These are phyloP conservation scores for Theropithecus gelada DNA, from an alignment of 2,113 vertebrate species.

Conservation along the genomic window DNA sequence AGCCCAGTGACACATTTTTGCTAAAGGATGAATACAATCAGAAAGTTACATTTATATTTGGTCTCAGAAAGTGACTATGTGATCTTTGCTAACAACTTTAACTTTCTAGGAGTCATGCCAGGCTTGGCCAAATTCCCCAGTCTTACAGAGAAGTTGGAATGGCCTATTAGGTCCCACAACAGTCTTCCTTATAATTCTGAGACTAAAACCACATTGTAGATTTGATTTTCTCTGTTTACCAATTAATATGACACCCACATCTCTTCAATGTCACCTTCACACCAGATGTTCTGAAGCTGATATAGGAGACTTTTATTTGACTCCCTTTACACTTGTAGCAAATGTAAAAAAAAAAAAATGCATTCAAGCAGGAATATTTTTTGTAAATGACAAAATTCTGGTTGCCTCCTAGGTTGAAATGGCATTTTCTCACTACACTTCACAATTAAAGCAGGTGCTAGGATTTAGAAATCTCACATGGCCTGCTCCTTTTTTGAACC, in stretches of 20 bases:
- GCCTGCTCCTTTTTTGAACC: not conserved
- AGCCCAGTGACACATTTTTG: not conserved
- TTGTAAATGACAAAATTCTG: not conserved
- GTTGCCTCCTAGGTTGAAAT: not conserved
- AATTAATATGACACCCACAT: not conserved
- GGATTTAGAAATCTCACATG: not conserved
- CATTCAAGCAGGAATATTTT: not conserved
- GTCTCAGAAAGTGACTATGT: not conserved
- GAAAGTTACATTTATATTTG: not conserved
- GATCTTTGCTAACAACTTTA: not conserved
- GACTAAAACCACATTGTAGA: not conserved
- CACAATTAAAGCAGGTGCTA: not conserved
- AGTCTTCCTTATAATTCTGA: not conserved
- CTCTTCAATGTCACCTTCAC: not conserved
- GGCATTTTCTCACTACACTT: not conserved
- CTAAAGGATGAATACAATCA: constrained; percentile 8
- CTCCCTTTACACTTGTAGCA: not conserved
- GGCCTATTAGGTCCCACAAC: not conserved
- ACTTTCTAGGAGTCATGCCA: not conserved
- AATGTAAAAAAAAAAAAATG: not conserved
- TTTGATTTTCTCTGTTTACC: constrained; percentile 25
- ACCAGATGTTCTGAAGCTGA: not conserved
- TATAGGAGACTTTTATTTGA: not conserved
- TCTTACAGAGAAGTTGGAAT: not conserved
- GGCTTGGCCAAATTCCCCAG: not conserved